Percentiles rank a stretch among this genome's conserved stretches.
Evolutionary conservation across 2,113 vertebrate genomes (phyloP).

Genomic region (Zosterops lateralis): DNA sequence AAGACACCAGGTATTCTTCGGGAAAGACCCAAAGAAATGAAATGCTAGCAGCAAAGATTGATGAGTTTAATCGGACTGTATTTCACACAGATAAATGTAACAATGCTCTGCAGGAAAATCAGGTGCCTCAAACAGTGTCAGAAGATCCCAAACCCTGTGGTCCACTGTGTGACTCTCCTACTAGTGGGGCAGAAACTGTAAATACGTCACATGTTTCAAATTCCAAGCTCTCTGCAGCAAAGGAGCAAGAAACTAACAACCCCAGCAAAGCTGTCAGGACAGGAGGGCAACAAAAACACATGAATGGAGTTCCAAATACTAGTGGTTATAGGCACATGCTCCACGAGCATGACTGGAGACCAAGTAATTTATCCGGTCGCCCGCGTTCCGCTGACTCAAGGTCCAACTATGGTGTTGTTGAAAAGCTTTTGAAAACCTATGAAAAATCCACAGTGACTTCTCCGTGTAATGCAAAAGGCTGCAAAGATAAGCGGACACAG

Average conservation of each 20-base stretch:
- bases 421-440: slow-evolving; percentile 90
- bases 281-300: slow-evolving; percentile 36
- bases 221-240: neutral
- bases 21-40: slow-evolving; percentile 78
- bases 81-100: slow-evolving; percentile 86
- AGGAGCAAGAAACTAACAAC: slow-evolving; percentile 34
- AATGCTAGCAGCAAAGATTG: slow-evolving; percentile 87
- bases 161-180: neutral
- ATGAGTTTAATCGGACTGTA: slow-evolving; percentile 91
- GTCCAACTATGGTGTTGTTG: slow-evolving; percentile 93
- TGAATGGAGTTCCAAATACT: slow-evolving; percentile 38
- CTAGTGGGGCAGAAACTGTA: slow-evolving; percentile 21
- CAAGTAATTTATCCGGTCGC: slow-evolving; percentile 87
- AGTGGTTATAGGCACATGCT: slow-evolving; percentile 74
- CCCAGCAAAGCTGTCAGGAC: slow-evolving; percentile 7
- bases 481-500: slow-evolving; percentile 53
- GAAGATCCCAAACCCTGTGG: slow-evolving; percentile 52
- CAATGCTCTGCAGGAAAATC: slow-evolving; percentile 28
- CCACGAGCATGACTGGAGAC: slow-evolving; percentile 87
- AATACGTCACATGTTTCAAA: neutral
- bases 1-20: neutral
- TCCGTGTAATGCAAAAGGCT: slow-evolving; percentile 46
- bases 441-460: slow-evolving; percentile 75
- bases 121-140: neutral
- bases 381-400: slow-evolving; percentile 88